Evolutionary conservation across 1,140 invertebrate species (phyloP).

Genomic region (Agraylea sexmaculata): DNA sequence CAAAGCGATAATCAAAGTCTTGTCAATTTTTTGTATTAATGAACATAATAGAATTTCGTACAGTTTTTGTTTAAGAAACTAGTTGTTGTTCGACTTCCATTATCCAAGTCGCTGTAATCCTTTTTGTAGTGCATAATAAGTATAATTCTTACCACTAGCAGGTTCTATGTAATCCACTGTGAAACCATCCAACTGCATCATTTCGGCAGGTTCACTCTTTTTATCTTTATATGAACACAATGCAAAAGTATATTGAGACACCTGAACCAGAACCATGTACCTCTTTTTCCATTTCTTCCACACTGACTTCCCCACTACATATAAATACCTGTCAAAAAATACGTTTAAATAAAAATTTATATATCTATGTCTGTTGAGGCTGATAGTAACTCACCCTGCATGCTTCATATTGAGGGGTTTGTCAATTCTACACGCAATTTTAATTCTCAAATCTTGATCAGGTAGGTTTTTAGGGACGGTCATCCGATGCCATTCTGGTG

Average conservation of each 20-base stretch:
- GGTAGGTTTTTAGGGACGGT: conserved; percentile 84
- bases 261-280: conserved; percentile 97
- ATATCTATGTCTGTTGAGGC: not conserved
- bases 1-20: too few species aligned
- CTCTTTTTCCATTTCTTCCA: conserved; percentile 99
- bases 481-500: conserved; percentile 97
- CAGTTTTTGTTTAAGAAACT: too few species aligned
- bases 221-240: conserved; percentile 99
- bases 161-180: conserved; percentile 98
- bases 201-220: conserved; percentile 97
- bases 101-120: too few species aligned
- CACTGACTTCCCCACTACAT: conserved; percentile 89
- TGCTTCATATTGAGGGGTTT: conserved; percentile 99
- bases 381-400: conserved; percentile 57
- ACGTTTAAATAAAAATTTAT: not conserved
- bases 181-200: conserved; percentile 98
- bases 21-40: too few species aligned
- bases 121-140: too few species aligned
- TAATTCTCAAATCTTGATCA: conserved; percentile 93
- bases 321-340: conserved; percentile 62
- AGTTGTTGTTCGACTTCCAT: too few species aligned
- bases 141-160: conserved; percentile 70
- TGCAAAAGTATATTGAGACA: conserved; percentile 99
- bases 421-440: conserved; percentile 96
- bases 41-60: too few species aligned